phyloP scores from a whole-genome alignment of 1,140 invertebrate species.

The Eupristina koningsbergeri region DNA sequence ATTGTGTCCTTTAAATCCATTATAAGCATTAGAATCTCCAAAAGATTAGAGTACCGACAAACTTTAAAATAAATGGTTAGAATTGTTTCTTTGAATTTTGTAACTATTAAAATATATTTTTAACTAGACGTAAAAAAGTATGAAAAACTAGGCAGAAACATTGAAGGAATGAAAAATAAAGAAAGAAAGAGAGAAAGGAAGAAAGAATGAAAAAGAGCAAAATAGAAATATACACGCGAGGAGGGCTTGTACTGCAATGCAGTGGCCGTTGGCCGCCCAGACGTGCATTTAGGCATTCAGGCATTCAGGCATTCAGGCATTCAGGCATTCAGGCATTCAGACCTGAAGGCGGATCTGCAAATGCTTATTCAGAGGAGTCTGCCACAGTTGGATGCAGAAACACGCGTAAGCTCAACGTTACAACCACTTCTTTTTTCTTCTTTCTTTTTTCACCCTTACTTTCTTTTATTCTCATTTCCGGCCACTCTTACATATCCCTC shows the following conservation, averaged over 20 bases:
- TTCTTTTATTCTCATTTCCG: background rate
- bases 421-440: background rate
- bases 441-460: too few species aligned
- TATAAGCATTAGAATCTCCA: background rate
- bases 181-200: background rate
- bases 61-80: background rate
- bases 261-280: constrained; percentile 62
- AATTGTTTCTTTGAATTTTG: background rate
- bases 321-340: constrained; percentile 55
- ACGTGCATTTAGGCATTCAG: constrained; percentile 56
- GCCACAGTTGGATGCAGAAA: background rate
- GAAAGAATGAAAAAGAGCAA: constrained; percentile 1
- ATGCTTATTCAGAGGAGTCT: constrained; percentile 20
- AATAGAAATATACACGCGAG: constrained; percentile 47
- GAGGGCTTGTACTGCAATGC: constrained; percentile 66
- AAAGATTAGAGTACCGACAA: background rate
- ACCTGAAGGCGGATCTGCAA: constrained; percentile 52
- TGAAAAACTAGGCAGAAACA: background rate
- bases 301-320: constrained; percentile 53
- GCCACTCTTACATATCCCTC: background rate
- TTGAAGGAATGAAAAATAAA: background rate
- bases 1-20: background rate
- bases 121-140: background rate
- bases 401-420: constrained; percentile 3
- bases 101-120: background rate